These are phyloP conservation scores for Chelon labrosus DNA, from an alignment of 2,797 vertebrate genomes.

Conservation along the genomic window DNA sequence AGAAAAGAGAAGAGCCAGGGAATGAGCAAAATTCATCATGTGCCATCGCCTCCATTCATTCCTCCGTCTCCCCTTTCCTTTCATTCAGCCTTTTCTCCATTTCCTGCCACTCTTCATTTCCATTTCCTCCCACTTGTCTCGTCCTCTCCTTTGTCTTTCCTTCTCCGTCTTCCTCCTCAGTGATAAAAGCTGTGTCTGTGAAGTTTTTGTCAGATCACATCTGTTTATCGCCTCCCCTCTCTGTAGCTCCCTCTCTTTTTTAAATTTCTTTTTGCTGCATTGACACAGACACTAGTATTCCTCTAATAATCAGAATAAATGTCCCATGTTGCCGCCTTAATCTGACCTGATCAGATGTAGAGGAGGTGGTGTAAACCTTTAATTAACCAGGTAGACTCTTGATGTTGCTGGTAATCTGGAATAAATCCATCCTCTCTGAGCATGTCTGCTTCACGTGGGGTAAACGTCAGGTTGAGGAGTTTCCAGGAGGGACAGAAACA, in stretches of 20 bases:
- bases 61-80: neutral
- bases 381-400: too few species aligned
- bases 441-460: too few species aligned
- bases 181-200: too few species aligned
- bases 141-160: constrained; percentile 3
- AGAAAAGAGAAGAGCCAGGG: constrained; percentile 34
- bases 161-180: neutral
- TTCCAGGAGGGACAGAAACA: too few species aligned
- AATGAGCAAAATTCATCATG: constrained; percentile 64
- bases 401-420: too few species aligned
- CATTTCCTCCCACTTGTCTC: neutral
- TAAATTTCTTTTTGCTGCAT: neutral
- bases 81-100: neutral
- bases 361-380: too few species aligned
- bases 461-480: too few species aligned
- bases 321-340: too few species aligned
- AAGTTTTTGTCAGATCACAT: constrained; percentile 30
- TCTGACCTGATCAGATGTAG: too few species aligned
- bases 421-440: too few species aligned
- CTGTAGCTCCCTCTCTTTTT: neutral
- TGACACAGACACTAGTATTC: too few species aligned
- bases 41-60: constrained; percentile 23
- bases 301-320: too few species aligned
- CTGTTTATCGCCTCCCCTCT: constrained; percentile 23
- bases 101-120: neutral